These are phyloP conservation scores for Catharus fuscescens DNA, from an alignment of 2,113 vertebrate genomes.

Conservation along the genomic window DNA sequence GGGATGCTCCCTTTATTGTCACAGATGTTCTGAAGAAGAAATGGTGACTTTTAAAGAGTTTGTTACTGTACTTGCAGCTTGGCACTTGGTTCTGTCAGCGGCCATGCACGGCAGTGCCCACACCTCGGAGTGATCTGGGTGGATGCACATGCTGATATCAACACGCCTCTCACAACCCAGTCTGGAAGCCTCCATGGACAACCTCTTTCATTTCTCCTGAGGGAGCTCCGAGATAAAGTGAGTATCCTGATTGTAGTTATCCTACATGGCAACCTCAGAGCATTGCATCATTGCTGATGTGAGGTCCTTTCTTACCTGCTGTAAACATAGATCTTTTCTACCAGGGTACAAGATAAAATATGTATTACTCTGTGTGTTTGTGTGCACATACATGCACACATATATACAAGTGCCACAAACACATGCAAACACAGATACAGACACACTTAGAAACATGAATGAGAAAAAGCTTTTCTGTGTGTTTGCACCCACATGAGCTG, in stretches of 20 bases:
- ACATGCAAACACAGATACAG: not conserved
- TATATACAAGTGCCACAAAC: not conserved
- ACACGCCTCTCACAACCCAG: constrained; percentile 90
- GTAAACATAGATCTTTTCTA: not conserved
- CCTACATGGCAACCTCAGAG: not conserved
- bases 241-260: not conserved
- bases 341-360: not conserved
- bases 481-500: not conserved
- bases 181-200: constrained; percentile 95
- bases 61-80: constrained; percentile 78
- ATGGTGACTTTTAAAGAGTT: not conserved
- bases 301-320: not conserved
- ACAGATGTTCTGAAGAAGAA: not conserved
- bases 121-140: constrained; percentile 95
- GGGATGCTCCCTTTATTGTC: not conserved
- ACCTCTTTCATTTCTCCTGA: constrained; percentile 92
- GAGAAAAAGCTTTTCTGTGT: not conserved
- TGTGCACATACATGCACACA: too few species aligned
- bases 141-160: constrained; percentile 94
- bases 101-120: constrained; percentile 88
- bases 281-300: not conserved
- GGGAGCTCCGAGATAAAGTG: constrained; percentile 95
- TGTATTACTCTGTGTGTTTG: accelerated
- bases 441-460: not conserved
- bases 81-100: constrained; percentile 90